These are phyloP conservation scores for Melinaea menophilus DNA, from an alignment of 2,888 invertebrate species.

Conservation along the genomic window DNA sequence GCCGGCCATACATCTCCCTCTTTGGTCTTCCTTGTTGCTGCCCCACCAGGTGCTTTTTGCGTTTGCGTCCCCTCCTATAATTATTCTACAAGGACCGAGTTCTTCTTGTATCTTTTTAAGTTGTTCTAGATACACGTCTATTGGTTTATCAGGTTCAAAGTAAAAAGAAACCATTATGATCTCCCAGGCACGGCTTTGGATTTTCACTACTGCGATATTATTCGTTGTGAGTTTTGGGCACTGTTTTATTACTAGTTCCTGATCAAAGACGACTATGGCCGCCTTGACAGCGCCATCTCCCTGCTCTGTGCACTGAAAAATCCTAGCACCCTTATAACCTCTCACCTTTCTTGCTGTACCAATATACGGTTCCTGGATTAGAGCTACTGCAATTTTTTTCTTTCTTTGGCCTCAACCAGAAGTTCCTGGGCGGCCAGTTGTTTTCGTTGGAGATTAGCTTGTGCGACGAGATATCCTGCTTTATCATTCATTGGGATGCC, in stretches of 20 bases:
- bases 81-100: not conserved
- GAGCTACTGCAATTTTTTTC: constrained; percentile 9
- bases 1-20: constrained; percentile 21
- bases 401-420: constrained; percentile 5
- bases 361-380: constrained; percentile 26
- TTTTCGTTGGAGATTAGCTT: constrained; percentile 13
- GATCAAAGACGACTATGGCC: too few relatives aligned
- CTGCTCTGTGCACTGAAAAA: not conserved
- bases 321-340: constrained; percentile 9
- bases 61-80: constrained; percentile 23
- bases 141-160: constrained; percentile 8
- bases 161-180: too few relatives aligned
- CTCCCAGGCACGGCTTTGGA: too few relatives aligned
- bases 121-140: not conserved
- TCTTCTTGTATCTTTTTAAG: too few relatives aligned
- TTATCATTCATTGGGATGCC: too few relatives aligned
- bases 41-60: constrained; percentile 30
- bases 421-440: constrained; percentile 8
- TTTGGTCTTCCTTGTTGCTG: constrained; percentile 18
- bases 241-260: too few relatives aligned
- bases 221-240: too few relatives aligned
- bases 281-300: too few relatives aligned
- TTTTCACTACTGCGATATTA: too few relatives aligned
- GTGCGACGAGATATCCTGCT: not conserved
- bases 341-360: not conserved